Conservation (phyloP, 2,113 vertebrate genomes). For the Albula glossodonta region DNA sequence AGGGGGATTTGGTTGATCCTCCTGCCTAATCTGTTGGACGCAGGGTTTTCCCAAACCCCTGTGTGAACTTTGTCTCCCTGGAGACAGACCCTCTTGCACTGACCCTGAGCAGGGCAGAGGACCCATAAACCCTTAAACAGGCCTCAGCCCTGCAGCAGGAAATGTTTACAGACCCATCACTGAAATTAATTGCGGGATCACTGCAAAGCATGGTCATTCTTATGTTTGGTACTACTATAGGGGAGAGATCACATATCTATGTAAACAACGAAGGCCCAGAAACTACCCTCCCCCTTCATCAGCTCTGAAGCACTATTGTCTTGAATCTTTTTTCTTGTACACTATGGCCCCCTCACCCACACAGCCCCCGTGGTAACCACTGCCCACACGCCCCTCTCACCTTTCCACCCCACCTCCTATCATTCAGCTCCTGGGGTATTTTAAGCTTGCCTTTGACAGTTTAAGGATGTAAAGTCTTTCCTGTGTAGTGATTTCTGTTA, state of each 20-base stretch:
- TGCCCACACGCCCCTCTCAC: slow-evolving; percentile 36
- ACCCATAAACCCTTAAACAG: slow-evolving; percentile 34
- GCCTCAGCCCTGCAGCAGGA: slow-evolving; percentile 35
- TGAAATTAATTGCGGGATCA: slow-evolving; percentile 48
- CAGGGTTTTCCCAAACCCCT: slow-evolving; percentile 22
- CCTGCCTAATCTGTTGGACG: slow-evolving; percentile 29
- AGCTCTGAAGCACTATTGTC: not conserved
- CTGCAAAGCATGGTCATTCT: slow-evolving; percentile 13
- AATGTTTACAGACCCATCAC: slow-evolving; percentile 44
- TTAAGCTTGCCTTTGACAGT: slow-evolving; percentile 77
- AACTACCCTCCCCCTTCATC: not conserved
- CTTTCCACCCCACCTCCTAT: slow-evolving; percentile 45
- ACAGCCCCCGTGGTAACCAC: not conserved
- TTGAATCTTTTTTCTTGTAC: too few species aligned
- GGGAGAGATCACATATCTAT: slow-evolving; percentile 44
- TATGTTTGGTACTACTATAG: slow-evolving; percentile 31
- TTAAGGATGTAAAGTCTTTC: slow-evolving; percentile 81
- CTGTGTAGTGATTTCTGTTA: slow-evolving; percentile 75
- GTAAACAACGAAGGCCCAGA: slow-evolving; percentile 49
- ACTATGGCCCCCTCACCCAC: not conserved
- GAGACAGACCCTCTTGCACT: slow-evolving; percentile 70
- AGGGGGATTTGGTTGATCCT: not conserved
- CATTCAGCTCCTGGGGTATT: slow-evolving; percentile 73
- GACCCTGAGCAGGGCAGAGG: slow-evolving; percentile 31
- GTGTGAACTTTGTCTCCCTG: slow-evolving; percentile 48